Base-by-base conservation (phyloP, 2,797 vertebrate genomes). In the Danio jaintianensis region DNA sequence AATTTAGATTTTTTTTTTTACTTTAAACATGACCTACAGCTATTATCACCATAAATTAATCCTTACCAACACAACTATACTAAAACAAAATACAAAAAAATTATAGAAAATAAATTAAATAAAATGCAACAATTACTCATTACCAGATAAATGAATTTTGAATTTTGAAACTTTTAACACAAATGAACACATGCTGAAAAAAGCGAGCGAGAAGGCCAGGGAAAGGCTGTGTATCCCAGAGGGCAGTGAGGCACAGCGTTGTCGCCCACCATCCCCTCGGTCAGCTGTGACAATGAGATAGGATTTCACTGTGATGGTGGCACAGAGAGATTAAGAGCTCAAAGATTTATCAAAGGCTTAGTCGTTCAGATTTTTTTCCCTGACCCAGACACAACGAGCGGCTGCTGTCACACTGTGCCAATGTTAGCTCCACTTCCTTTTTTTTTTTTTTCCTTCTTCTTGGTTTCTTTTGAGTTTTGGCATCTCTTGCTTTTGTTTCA, bases 261-360 rank as follows among this genome's bases (percentile, higher is more conserved):
- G 18, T 11, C 7, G 22, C 61, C n/a, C 64, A 43, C 47, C 56
- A 80, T 67, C 72, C 18, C 15, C 85, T 86, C 79, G 50, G 85
- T 61, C 83, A 85, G 86, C 71, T 84, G 82, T 82, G 87, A 91
- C 92, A 92, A 92, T 93, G 89, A 93, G 89, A 89, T 91, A 89
- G 88, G 90, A 88, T 92, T 94, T 93, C 90, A 91, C 80, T 91
- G 75, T 84, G 89, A 92, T 88, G 85, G 85, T 83, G 89, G 73
- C 88, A 84, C 29, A 73, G 69, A 84, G 66, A 90, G 92, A 94
- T 94, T 93, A 93, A 88, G 78, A 87, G 92, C 88, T 94, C 91
- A 93, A 83, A 84, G 90, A 90, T 90, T 90, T 92, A 93, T 93
- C 91, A 93, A 91, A 92, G 87, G 92, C 91, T 93, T 92, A 93